These are phyloP conservation scores for Ips nitidus DNA, from an alignment of 1,140 invertebrate species.

Conservation along the genomic window DNA sequence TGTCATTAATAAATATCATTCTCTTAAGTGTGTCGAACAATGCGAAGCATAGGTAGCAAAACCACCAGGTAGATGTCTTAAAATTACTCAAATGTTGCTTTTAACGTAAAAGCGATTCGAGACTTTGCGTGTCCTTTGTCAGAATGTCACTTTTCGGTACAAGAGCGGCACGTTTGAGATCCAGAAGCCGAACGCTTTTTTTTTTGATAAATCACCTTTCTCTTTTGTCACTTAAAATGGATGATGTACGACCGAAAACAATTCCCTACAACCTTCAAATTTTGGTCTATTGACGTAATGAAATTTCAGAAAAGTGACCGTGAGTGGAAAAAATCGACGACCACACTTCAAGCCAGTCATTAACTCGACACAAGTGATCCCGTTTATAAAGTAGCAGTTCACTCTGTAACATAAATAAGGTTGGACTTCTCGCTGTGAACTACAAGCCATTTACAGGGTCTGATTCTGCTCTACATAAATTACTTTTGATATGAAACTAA, in stretches of 20 bases:
- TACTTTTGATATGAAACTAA: slow-evolving; percentile 28
- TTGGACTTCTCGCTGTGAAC: slow-evolving; percentile 24
- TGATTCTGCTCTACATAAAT: slow-evolving; percentile 29
- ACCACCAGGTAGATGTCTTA: slow-evolving; percentile 6
- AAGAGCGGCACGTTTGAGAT: slow-evolving; percentile 1
- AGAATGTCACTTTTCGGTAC: slow-evolving; percentile 9
- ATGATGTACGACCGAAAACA: no score
- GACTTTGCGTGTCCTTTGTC: not conserved
- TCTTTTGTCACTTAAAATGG: not conserved
- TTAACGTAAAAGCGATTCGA: not conserved
- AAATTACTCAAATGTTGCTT: slow-evolving; percentile 11
- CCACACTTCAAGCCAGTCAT: not conserved
- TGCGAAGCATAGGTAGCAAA: slow-evolving; percentile 9
- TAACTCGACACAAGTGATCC: not conserved
- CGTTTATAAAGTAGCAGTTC: slow-evolving; percentile 24
- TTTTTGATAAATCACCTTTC: not conserved
- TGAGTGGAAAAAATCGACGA: not conserved
- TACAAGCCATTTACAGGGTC: slow-evolving; percentile 26
- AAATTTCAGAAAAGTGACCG: not conserved
- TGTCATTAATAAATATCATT: no score
- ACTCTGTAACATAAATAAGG: slow-evolving; percentile 25
- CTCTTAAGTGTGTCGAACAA: no score
- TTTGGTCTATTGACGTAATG: not conserved
- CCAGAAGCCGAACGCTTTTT: no score
- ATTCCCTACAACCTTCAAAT: not conserved